Evolutionary conservation across 2,113 vertebrate genomes (phyloP), one percentile per base, ranked within the genome.

Genomic region (Nothobranchius kuhntae): DNA sequence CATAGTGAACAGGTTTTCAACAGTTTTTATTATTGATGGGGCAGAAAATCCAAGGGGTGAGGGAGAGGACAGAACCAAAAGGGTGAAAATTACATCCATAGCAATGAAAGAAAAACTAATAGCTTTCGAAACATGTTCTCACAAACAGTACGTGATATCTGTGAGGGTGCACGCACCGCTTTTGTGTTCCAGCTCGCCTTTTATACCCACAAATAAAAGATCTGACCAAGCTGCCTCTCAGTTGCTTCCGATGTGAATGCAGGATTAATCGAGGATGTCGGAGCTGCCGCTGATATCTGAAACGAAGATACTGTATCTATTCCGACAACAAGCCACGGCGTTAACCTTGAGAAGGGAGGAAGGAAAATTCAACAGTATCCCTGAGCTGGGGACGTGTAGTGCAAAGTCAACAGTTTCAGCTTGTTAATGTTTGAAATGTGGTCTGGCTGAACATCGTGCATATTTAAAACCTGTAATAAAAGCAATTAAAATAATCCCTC

Each of bases 261-360:
- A 65, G 65, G 57, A 53, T 55, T 36, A 36, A 85, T 76, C 72
- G 70, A 54, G 6, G 51, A 48, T 53, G 46, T 5, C 54, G 60
- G 57, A 58, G 47, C 42, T 10, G 48, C 60, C 11, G 15, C 5
- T 35, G 17, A 8, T 10, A 47, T 60, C 44, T 46, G 24, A 46
- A 21, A 42, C 13, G 42, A 26, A 60, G 58, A 60, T 46, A 36
- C 6, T 15, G 3, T 6, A 48, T 50, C 14, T 36, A n/a, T 61
- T 48, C 14, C 9, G 46, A 61, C 7, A 36, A 61, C 10, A 48
- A 21, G 45, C 10, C 21, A 45, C 17, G 13, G 13, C 2, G 17
- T 47, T 60, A 30, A 13, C 13, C 24, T 60, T 47, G 11, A 26
- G 24, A 46, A 1, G 44, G 1, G 5, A 60, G 7, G 7, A 40